phyloP scores from a whole-genome alignment of 2,797 vertebrate species.

The Telmatherina bonti region DNA sequence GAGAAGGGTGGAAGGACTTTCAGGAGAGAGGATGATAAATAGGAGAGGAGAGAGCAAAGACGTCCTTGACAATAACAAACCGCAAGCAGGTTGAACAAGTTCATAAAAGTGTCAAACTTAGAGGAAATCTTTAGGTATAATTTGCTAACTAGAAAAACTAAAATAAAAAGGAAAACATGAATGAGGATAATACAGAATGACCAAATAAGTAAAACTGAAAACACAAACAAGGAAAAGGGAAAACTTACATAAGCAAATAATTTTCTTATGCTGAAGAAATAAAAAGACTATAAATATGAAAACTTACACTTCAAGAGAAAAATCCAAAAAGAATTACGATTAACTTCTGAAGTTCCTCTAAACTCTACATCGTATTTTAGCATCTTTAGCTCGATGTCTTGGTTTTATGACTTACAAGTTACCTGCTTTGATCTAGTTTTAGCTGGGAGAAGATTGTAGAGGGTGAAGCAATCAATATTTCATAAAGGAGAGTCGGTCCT shows the following conservation, averaged over 20 bases:
- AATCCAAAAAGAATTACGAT: background rate
- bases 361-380: background rate
- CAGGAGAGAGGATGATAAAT: conserved; percentile 30
- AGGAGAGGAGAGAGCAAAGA: conserved; percentile 15
- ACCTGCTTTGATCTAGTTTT: background rate
- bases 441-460: background rate
- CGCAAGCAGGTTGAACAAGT: conserved; percentile 15
- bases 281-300: background rate
- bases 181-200: background rate
- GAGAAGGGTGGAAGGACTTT: conserved; percentile 35
- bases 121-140: conserved; percentile 35
- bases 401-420: background rate
- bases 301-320: background rate
- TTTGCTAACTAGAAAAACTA: conserved; percentile 38
- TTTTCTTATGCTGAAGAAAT: too few species aligned
- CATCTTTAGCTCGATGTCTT: background rate
- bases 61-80: conserved; percentile 48
- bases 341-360: background rate
- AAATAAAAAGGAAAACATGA: background rate
- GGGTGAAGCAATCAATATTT: background rate
- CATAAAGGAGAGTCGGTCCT: background rate
- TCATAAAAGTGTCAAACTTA: conserved; percentile 47
- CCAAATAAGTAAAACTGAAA: background rate
- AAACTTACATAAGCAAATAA: background rate
- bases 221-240: background rate